Evolutionary conservation across 1,140 invertebrate genomes (phyloP).

Genomic region (Drosophila funebris): DNA sequence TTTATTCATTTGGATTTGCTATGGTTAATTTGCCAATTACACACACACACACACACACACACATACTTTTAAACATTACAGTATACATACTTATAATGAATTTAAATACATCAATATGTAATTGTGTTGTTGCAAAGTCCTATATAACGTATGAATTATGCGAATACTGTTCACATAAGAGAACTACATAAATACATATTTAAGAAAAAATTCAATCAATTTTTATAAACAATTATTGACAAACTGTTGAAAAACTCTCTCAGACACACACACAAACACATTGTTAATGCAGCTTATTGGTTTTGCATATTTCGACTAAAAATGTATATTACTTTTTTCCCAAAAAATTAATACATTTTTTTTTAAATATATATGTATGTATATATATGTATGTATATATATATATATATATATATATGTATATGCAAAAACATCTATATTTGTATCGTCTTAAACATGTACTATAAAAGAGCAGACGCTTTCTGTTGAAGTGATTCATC

Average conservation of each 20-base stretch:
- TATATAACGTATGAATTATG: neutral
- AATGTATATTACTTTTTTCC: conserved; percentile 32
- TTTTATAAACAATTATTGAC: conserved; percentile 26
- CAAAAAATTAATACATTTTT: neutral
- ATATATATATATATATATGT: conserved; percentile 7
- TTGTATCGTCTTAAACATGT: conserved; percentile 42
- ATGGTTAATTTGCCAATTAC: conserved; percentile 7
- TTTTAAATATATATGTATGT: conserved; percentile 15
- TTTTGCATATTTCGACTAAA: conserved; percentile 28
- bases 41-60: conserved; percentile 6
- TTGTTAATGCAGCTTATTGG: conserved; percentile 41
- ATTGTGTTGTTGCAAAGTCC: conserved; percentile 25
- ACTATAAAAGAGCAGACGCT: conserved; percentile 32
- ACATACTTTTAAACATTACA: neutral
- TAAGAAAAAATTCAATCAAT: conserved; percentile 24
- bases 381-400: conserved; percentile 4
- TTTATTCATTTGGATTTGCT: conserved; percentile 20
- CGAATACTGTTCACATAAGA: no score
- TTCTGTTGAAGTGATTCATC: no score
- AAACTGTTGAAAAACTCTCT: conserved; percentile 6
- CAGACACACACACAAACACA: conserved; percentile 10
- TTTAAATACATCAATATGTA: conserved; percentile 7
- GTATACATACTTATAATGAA: conserved; percentile 9
- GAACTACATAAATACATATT: conserved; percentile 1
- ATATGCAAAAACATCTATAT: conserved; percentile 39